Conservation (phyloP, 2,797 vertebrate genomes). For the Amblyopsis hoosieri region DNA sequence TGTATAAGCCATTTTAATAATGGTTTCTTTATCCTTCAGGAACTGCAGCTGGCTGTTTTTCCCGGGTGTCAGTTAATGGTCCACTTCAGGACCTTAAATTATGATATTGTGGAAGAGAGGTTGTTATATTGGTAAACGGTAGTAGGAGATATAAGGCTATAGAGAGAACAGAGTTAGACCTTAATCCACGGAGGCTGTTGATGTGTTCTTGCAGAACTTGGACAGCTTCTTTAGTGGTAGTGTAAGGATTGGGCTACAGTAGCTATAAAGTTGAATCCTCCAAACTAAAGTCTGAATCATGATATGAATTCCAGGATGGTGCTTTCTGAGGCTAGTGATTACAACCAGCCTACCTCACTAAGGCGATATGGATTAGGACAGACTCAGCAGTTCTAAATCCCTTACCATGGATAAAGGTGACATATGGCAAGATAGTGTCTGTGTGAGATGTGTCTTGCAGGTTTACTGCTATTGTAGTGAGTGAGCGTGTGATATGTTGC, state of each 20-base stretch:
- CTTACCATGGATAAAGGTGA: slow-evolving; percentile 53
- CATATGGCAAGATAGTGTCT: slow-evolving; percentile 57
- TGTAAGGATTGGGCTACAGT: neutral
- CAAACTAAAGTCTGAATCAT: neutral
- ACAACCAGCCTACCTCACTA: slow-evolving; percentile 56
- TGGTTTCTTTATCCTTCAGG: neutral
- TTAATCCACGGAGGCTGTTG: neutral
- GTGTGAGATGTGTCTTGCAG: too few relatives aligned
- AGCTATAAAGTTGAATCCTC: neutral
- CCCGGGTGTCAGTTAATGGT: neutral
- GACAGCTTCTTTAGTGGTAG: neutral
- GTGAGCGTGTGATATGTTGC: too few relatives aligned
- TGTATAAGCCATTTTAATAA: slow-evolving; percentile 57
- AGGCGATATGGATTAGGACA: slow-evolving; percentile 69
- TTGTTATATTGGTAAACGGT: neutral
- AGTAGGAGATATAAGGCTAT: neutral
- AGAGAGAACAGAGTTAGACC: neutral
- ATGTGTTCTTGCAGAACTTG: slow-evolving; percentile 6
- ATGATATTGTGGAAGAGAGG: slow-evolving; percentile 1
- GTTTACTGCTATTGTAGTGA: too few relatives aligned
- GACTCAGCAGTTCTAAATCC: slow-evolving; percentile 80
- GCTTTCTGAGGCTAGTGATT: slow-evolving; percentile 30
- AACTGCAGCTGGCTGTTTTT: slow-evolving; percentile 14
- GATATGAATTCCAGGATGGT: neutral
- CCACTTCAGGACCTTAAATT: slow-evolving; percentile 3